Evolutionary conservation across 2,888 invertebrate species (phyloP).

Genomic region (Pteria penguin): DNA sequence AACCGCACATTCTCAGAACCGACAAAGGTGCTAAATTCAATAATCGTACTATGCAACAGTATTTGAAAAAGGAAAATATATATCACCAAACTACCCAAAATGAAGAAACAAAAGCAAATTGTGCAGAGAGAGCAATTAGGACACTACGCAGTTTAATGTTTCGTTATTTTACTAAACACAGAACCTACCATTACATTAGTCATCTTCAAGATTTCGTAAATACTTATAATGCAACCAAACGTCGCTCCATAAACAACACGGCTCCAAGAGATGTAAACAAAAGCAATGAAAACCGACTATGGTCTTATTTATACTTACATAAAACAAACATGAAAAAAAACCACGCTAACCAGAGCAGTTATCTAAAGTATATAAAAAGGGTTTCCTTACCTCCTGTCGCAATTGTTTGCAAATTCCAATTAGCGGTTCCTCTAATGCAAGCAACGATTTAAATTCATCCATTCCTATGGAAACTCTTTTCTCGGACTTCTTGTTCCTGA

Average conservation of each 20-base stretch:
- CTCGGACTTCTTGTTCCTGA: background rate
- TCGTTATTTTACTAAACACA: background rate
- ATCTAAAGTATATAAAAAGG: no score
- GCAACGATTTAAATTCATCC: background rate
- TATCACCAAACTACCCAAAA: constrained; percentile 12
- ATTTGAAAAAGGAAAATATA: constrained; percentile 10
- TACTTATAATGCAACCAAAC: background rate
- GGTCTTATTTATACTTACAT: no score
- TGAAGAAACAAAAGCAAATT: constrained; percentile 21
- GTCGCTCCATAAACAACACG: accelerated
- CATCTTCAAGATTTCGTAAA: background rate
- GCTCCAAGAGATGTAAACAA: background rate
- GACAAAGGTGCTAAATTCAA: constrained; percentile 14
- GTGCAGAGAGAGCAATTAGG: constrained; percentile 23
- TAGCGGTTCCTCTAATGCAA: background rate
- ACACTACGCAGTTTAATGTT: constrained; percentile 26
- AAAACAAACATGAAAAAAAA: no score
- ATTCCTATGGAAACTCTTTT: background rate
- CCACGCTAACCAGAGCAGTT: no score
- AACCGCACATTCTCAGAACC: background rate
- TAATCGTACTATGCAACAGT: constrained; percentile 6
- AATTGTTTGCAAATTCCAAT: background rate
- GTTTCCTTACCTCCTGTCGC: background rate
- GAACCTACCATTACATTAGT: background rate
- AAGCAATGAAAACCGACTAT: background rate